These are phyloP conservation scores for Onychorhynchus coronatus DNA, from an alignment of 2,113 vertebrate species.

Conservation along the genomic window DNA sequence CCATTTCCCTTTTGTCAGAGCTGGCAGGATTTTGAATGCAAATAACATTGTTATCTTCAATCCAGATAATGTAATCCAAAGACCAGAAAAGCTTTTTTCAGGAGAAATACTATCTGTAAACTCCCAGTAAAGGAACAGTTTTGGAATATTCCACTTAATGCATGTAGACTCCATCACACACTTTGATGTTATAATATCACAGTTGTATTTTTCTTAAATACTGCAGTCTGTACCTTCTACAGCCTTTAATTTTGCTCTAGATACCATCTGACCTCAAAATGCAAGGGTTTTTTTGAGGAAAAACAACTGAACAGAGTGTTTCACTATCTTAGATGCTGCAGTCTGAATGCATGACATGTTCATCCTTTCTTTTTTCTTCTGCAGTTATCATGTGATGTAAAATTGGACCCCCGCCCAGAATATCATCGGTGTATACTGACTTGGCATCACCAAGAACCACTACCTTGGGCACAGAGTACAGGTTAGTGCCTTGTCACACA, in stretches of 20 bases:
- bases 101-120: not conserved
- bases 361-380: slow-evolving; percentile 31
- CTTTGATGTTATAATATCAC: not conserved
- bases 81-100: not conserved
- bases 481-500: slow-evolving; percentile 73
- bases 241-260: not conserved
- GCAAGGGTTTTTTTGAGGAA: not conserved
- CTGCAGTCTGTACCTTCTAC: not conserved
- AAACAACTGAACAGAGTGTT: not conserved
- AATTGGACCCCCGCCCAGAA: slow-evolving; percentile 97
- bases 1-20: not conserved
- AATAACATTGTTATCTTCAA: not conserved
- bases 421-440: slow-evolving; percentile 99
- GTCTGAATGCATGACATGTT: not conserved
- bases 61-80: not conserved
- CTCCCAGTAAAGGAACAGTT: not conserved
- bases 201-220: not conserved
- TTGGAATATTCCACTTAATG: not conserved
- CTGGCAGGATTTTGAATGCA: not conserved
- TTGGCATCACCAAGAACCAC: slow-evolving; percentile 99
- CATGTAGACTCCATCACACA: not conserved
- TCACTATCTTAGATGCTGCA: not conserved
- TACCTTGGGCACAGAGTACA: slow-evolving; percentile 99
- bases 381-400: slow-evolving; percentile 98
- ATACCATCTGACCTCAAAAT: not conserved